phyloP scores from a whole-genome alignment of 2,888 invertebrate species.

The Eremobia ochroleuca region DNA sequence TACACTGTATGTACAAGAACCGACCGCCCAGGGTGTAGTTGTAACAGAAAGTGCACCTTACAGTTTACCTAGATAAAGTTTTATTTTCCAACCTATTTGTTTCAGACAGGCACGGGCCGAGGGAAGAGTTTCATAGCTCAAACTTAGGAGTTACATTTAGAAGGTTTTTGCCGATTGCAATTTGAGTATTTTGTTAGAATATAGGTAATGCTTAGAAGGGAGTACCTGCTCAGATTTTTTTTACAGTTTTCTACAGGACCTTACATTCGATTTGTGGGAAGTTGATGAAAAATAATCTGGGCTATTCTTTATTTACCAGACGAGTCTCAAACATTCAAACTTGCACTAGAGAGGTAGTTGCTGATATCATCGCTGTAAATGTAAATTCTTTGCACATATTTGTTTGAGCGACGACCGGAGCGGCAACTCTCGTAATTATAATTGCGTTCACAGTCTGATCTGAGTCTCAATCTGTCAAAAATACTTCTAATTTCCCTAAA shows the following conservation, averaged over 20 bases:
- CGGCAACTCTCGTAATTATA: too few relatives aligned
- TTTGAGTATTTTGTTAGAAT: constrained; percentile 17
- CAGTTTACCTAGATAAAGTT: constrained; percentile 44
- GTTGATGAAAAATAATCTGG: not conserved
- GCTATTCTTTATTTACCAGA: not conserved
- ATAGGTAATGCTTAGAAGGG: not conserved
- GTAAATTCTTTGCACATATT: too few relatives aligned
- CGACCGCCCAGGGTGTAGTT: constrained; percentile 29
- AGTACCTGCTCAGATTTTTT: not conserved
- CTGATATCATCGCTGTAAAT: too few relatives aligned
- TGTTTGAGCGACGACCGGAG: too few relatives aligned
- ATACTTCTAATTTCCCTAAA: too few relatives aligned
- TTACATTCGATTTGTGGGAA: not conserved
- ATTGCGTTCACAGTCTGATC: too few relatives aligned
- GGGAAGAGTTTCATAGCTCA: constrained; percentile 39
- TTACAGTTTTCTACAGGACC: not conserved
- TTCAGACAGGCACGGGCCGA: constrained; percentile 22
- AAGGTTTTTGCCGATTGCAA: constrained; percentile 27
- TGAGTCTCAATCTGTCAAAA: too few relatives aligned
- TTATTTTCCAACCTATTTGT: constrained; percentile 48
- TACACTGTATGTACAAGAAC: constrained; percentile 12
- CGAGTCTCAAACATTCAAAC: not conserved
- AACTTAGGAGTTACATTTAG: constrained; percentile 32
- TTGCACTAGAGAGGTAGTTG: too few relatives aligned
- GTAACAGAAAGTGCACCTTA: constrained; percentile 46